A percentile compares a stretch with the other conserved stretches of the same genome.
Conservation (phyloP, 2,888 invertebrate genomes). For the Netelia melanura region DNA sequence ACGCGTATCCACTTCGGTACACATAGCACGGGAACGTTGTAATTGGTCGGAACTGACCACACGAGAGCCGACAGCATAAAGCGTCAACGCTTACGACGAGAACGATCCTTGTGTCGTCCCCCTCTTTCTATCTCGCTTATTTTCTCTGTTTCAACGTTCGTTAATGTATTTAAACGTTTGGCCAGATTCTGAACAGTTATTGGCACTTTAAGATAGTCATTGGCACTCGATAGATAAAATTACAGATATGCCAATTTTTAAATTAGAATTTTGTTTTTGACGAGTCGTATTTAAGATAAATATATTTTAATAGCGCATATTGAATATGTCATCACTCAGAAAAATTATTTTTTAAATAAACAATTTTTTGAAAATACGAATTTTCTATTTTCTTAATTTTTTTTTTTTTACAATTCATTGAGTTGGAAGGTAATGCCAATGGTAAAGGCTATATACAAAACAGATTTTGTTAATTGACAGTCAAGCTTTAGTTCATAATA, state of each 20-base stretch:
- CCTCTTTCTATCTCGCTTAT: slow-evolving; percentile 39
- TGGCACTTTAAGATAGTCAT: neutral
- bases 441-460: too few species aligned
- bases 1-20: slow-evolving; percentile 58
- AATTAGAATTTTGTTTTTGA: too few species aligned
- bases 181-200: neutral
- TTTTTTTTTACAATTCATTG: too few species aligned
- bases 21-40: slow-evolving; percentile 55
- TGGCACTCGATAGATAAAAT: neutral
- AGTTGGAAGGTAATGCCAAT: too few species aligned
- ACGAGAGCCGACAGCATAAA: neutral
- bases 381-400: too few species aligned
- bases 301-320: too few species aligned
- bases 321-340: too few species aligned
- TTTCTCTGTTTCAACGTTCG: slow-evolving; percentile 7
- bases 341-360: too few species aligned
- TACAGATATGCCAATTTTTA: neutral
- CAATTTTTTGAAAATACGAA: too few species aligned
- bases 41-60: slow-evolving; percentile 56
- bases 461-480: too few species aligned
- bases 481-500: too few species aligned
- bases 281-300: too few species aligned
- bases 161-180: neutral
- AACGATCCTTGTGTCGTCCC: slow-evolving; percentile 13
- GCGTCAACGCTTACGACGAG: neutral